phyloP scores from a whole-genome alignment of 2,113 vertebrate genomes.

The Heterotis niloticus region DNA sequence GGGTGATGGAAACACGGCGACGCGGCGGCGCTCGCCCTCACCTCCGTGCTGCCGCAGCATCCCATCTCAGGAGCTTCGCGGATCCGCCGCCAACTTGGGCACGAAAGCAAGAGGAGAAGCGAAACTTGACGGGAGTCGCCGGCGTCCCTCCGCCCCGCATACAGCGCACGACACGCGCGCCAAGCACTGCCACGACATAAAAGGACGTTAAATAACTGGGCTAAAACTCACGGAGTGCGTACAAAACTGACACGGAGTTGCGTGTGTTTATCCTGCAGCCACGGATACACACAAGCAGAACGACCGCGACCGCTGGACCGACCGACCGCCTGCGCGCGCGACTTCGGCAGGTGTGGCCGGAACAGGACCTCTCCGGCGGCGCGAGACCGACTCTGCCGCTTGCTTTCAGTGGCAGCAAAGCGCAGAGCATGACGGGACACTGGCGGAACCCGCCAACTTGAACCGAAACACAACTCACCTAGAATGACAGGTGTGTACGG shows the following conservation, averaged over 20 bases:
- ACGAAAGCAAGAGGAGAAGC: conserved; percentile 49
- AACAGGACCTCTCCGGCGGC: conserved; percentile 51
- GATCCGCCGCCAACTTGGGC: conserved; percentile 46
- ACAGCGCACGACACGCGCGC: conserved; percentile 35
- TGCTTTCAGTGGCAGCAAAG: conserved; percentile 28
- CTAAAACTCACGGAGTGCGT: conserved; percentile 42
- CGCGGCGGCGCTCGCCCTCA: conserved; percentile 16
- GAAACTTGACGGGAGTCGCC: conserved; percentile 49
- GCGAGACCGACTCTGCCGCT: conserved; percentile 43
- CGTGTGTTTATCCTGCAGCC: not conserved
- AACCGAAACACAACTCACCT: not conserved
- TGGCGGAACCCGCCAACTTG: conserved; percentile 33
- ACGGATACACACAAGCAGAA: too few relatives aligned
- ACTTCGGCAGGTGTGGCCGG: conserved; percentile 60
- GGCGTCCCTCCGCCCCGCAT: conserved; percentile 42
- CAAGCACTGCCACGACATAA: conserved; percentile 25
- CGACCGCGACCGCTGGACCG: too few relatives aligned
- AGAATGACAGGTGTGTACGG: too few relatives aligned
- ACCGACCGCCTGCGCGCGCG: conserved; percentile 54
- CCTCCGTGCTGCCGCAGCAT: conserved; percentile 45
- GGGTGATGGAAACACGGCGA: too few relatives aligned
- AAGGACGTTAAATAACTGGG: conserved; percentile 35
- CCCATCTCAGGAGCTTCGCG: conserved; percentile 40
- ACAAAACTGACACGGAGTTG: conserved; percentile 38
- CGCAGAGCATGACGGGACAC: conserved; percentile 35